These are phyloP conservation scores for Euwallacea similis DNA, from an alignment of 1,140 invertebrate species.

Conservation along the genomic window DNA sequence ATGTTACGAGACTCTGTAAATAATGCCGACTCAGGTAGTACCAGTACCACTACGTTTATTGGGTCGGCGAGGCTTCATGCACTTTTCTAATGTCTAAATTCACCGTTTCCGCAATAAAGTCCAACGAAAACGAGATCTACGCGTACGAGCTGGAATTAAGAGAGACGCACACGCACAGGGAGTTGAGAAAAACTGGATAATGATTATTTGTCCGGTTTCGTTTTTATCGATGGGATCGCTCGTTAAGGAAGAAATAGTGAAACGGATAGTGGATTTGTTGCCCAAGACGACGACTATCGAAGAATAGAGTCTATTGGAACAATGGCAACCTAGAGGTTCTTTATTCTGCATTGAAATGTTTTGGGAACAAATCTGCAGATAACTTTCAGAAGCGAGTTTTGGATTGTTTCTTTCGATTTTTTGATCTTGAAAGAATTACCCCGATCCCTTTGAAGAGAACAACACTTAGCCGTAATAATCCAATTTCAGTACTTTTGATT, in stretches of 20 bases:
- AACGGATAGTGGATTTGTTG: slow-evolving; percentile 18
- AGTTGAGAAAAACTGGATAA: slow-evolving; percentile 29
- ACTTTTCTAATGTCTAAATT: slow-evolving; percentile 21
- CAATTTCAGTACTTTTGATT: too few species aligned
- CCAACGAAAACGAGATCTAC: slow-evolving; percentile 19
- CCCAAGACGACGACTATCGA: slow-evolving; percentile 1
- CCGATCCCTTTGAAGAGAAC: too few species aligned
- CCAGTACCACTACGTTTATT: neutral
- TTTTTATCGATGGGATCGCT: slow-evolving; percentile 15
- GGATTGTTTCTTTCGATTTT: too few species aligned
- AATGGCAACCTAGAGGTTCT: too few species aligned
- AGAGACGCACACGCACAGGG: slow-evolving; percentile 7
- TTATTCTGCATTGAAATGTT: too few species aligned
- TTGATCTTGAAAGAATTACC: too few species aligned
- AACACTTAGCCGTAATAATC: too few species aligned
- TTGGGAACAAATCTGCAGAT: too few species aligned
- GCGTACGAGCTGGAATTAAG: slow-evolving; percentile 24
- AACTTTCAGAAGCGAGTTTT: too few species aligned
- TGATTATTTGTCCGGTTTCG: slow-evolving; percentile 29
- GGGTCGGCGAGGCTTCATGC: neutral
- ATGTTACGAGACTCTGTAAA: too few species aligned
- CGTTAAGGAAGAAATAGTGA: slow-evolving; percentile 29
- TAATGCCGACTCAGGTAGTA: too few species aligned
- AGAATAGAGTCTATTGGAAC: too few species aligned
- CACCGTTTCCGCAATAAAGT: slow-evolving; percentile 21